Percentiles rank a stretch among this genome's conserved stretches.
Conservation (phyloP, 92 coral and sea anemone species). For the Zoanthus solanderi region DNA sequence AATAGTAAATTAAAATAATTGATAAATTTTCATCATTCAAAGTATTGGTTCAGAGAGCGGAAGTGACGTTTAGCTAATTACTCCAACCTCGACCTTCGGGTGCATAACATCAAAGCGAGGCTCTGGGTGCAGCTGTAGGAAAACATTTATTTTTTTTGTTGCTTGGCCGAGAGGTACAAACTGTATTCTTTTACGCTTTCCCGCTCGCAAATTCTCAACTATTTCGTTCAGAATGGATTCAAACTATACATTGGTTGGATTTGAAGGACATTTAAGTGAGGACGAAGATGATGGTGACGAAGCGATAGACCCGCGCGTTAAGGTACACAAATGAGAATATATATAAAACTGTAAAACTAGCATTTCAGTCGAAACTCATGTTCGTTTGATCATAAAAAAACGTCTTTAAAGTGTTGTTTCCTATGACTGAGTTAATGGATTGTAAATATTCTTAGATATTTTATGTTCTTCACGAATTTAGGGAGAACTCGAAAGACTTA, state of each 20-base stretch:
- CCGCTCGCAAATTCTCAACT: background rate
- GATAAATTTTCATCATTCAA: too few species aligned
- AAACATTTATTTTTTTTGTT: background rate
- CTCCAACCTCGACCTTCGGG: background rate
- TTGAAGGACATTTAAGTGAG: conserved; percentile 55
- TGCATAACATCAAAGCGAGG: background rate
- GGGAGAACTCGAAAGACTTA: conserved; percentile 93
- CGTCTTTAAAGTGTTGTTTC: background rate
- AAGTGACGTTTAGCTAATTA: background rate
- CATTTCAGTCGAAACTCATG: conserved; percentile 1
- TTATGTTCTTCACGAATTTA: conserved; percentile 16
- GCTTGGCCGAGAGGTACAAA: background rate
- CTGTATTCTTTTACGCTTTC: background rate
- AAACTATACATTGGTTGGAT: background rate
- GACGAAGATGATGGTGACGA: conserved; percentile 86
- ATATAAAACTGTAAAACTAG: background rate
- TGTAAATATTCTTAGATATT: background rate
- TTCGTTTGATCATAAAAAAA: background rate
- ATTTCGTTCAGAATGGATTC: conserved; percentile 11
- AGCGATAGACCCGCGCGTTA: conserved; percentile 89
- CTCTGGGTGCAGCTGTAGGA: background rate
- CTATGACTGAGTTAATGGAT: background rate
- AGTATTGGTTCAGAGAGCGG: background rate
- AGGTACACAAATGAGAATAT: conserved; percentile 55
- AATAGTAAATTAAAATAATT: too few species aligned